Base-by-base conservation (phyloP, 2,888 invertebrate species). In the Eugnorisma glareosa region DNA sequence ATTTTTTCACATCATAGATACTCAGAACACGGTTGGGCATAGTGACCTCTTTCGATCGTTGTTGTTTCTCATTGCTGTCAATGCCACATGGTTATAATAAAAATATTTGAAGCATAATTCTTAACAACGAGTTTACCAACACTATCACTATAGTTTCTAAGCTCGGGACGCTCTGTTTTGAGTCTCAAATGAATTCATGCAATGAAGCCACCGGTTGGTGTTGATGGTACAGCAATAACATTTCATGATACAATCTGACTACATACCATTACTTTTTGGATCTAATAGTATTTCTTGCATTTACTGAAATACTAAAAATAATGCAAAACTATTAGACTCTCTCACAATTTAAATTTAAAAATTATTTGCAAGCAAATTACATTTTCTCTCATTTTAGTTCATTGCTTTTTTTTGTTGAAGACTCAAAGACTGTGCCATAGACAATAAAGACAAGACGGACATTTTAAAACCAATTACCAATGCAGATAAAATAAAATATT, bases 41-140 rank as follows among this genome's bases (percentile, higher is more conserved):
- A 90, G 89, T 95, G 95, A 95, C 95, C 95, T 94, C 94, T 93
- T 95, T 94, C 90, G 90, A 92, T 91, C 89, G 87, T 91, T 90
- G 86, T 91, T 92, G 89, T 92, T 92, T 90, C 89, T 91, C 81
- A 78, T 88, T 88, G 83, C 89, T 93, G 93, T 93, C 93, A 94
- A 93, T 92, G 93, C 93, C 94, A 94, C 93, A 93, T 94, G 94
- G 91, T 86, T 85, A 73, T 79, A 72, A 45, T 68, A 61, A 75
- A 76, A 83, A 82, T 75, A 73, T 70, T 63, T 40, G 75, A 75
- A 40, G 10, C 54, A 57, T 21, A 67, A 37, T 67, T 73, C 51
- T 61, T 45, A 57, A 68, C 45, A 69, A 69, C 45, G 59, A 35
- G 54, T 69, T 73, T 31, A 37, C 13, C n/a, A 21, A 63, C 35